phyloP scores from a whole-genome alignment of 2,113 vertebrate species.

The Fregetta grallaria region DNA sequence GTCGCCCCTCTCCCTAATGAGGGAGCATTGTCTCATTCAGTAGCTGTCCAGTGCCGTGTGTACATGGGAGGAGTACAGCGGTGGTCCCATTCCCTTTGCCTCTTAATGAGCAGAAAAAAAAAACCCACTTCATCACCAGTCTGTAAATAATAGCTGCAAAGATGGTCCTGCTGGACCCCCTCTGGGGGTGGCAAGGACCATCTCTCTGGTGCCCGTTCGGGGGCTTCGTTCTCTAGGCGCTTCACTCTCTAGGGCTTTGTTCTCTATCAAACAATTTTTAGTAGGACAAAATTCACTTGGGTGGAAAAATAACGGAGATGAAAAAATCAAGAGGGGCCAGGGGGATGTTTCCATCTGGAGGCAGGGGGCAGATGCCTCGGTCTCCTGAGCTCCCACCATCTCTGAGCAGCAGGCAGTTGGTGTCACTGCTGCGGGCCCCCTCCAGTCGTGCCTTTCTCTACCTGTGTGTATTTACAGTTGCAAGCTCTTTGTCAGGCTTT shows the following conservation, averaged over 20 bases:
- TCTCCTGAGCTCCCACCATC: neutral
- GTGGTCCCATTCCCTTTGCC: neutral
- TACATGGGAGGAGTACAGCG: neutral
- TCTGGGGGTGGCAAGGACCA: neutral
- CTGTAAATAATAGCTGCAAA: neutral
- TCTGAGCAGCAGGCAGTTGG: neutral
- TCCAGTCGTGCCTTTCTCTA: neutral
- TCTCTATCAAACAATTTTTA: neutral
- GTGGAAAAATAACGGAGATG: neutral
- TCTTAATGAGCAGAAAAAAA: neutral
- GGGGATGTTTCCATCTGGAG: neutral
- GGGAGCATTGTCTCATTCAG: neutral
- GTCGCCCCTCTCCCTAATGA: constrained; percentile 19
- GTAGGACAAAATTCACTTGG: neutral
- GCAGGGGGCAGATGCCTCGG: rapidly evolving
- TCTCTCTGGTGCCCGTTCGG: rapidly evolving
- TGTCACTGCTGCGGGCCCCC: neutral
- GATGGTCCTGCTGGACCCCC: neutral
- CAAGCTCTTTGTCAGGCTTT: neutral
- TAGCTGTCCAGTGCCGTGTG: neutral
- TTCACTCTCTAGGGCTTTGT: neutral
- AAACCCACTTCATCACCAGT: neutral
- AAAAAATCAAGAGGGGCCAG: neutral
- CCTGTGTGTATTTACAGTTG: neutral
- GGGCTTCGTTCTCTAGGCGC: neutral